A percentile compares a stretch with the other conserved stretches of the same genome.
These are phyloP conservation scores for Scrobipalpa costella DNA, from an alignment of 2,888 invertebrate species.

Conservation along the genomic window DNA sequence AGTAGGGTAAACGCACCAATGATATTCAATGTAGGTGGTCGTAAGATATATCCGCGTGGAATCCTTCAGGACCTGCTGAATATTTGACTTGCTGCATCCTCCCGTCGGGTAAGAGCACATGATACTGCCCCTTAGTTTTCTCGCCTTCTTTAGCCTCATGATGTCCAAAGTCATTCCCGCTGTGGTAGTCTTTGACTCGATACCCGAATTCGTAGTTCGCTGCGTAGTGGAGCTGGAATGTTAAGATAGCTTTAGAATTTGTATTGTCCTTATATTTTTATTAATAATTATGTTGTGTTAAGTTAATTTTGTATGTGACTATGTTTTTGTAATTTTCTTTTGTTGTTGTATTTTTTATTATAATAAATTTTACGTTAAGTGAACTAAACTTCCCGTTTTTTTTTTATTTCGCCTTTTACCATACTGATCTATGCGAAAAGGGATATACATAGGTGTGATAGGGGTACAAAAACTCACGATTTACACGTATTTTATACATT, in stretches of 20 bases:
- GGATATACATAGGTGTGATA: not conserved
- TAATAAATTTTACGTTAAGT: not conserved
- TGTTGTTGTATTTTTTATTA: not conserved
- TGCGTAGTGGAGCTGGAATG: slow-evolving; percentile 80
- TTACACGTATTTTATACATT: slow-evolving; percentile 5
- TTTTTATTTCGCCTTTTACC: not conserved
- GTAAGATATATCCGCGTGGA: slow-evolving; percentile 89
- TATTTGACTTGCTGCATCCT: slow-evolving; percentile 89
- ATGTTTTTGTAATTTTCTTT: not conserved
- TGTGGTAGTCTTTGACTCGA: slow-evolving; percentile 85
- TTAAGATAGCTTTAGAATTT: not conserved
- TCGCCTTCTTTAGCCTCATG: slow-evolving; percentile 85
- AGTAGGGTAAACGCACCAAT: slow-evolving; percentile 16
- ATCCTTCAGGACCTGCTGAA: slow-evolving; percentile 88
- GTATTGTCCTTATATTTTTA: not conserved
- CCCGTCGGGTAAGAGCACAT: slow-evolving; percentile 89
- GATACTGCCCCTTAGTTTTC: slow-evolving; percentile 87
- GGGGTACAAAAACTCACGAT: slow-evolving; percentile 3
- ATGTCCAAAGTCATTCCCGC: slow-evolving; percentile 89
- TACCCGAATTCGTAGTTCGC: slow-evolving; percentile 86
- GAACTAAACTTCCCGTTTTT: not conserved
- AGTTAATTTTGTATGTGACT: not conserved
- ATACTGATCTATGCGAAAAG: not conserved
- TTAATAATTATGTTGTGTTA: not conserved
- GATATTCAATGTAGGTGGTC: slow-evolving; percentile 49